Evolutionary conservation across 2,113 vertebrate species (phyloP).

Genomic region (Cyanoramphus novaezelandiae): DNA sequence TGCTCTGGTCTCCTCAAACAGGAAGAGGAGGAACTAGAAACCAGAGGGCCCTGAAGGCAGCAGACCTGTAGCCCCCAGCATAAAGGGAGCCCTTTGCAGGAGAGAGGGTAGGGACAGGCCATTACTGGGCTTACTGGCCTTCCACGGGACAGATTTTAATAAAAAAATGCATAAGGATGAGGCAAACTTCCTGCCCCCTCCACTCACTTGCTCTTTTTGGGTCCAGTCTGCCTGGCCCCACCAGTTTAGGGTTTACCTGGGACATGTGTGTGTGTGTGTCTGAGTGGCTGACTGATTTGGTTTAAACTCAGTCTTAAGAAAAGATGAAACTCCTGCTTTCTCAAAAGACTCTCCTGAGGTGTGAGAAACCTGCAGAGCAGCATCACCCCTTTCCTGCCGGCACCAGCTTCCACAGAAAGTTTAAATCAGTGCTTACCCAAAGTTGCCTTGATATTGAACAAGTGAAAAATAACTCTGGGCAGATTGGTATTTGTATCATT

Average conservation of each 20-base stretch:
- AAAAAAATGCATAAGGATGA: not conserved
- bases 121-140: not conserved
- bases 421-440: not conserved
- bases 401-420: not conserved
- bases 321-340: slow-evolving; percentile 7
- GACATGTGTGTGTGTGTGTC: rapidly evolving
- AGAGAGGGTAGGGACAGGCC: not conserved
- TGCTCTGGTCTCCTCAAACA: not conserved
- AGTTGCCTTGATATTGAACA: not conserved
- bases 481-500: not conserved
- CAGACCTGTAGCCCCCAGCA: not conserved
- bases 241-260: not conserved
- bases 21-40: not conserved
- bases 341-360: not conserved
- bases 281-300: not conserved
- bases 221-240: not conserved
- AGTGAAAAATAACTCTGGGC: not conserved
- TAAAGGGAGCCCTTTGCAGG: not conserved
- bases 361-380: not conserved
- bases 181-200: not conserved
- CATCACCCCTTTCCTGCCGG: not conserved
- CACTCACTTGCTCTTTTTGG: not conserved
- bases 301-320: not conserved
- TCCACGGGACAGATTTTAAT: not conserved
- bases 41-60: not conserved